Evolutionary conservation across 2,113 vertebrate species (phyloP).

Genomic region (Pleuronectes platessa): DNA sequence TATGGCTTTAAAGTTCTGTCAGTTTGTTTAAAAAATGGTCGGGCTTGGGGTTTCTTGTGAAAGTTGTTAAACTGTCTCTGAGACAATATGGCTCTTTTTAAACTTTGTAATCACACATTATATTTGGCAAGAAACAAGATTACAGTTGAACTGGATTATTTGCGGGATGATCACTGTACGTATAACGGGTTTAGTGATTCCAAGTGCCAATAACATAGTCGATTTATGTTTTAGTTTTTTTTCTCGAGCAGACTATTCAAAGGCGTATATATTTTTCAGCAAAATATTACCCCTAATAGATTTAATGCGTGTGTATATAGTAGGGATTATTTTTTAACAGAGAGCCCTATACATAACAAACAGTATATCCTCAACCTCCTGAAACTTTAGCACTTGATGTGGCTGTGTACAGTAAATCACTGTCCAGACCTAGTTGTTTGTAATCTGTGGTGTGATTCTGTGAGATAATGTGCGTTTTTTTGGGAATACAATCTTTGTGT

Average conservation of each 20-base stretch:
- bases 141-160: conserved; percentile 68
- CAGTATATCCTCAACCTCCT: conserved; percentile 74
- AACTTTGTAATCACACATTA: conserved; percentile 59
- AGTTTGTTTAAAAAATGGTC: conserved; percentile 50
- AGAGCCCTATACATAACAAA: conserved; percentile 79
- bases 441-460: conserved; percentile 72
- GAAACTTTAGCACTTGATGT: conserved; percentile 81
- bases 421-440: conserved; percentile 74
- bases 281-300: conserved; percentile 72
- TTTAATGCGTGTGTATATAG: conserved; percentile 70
- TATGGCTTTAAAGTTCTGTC: conserved; percentile 61
- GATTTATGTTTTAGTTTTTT: conserved; percentile 37
- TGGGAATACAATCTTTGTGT: conserved; percentile 67
- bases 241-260: conserved; percentile 67
- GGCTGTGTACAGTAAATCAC: conserved; percentile 82
- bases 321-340: conserved; percentile 80
- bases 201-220: conserved; percentile 79
- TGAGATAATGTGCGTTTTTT: conserved; percentile 60
- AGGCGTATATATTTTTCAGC: conserved; percentile 77
- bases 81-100: conserved; percentile 66
- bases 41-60: conserved; percentile 56
- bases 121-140: conserved; percentile 63
- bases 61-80: conserved; percentile 65
- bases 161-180: conserved; percentile 64
- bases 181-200: conserved; percentile 75